A percentile compares a stretch with the other conserved stretches of the same genome.
phyloP scores from a whole-genome alignment of 1,140 invertebrate species.

The Lerema accius region DNA sequence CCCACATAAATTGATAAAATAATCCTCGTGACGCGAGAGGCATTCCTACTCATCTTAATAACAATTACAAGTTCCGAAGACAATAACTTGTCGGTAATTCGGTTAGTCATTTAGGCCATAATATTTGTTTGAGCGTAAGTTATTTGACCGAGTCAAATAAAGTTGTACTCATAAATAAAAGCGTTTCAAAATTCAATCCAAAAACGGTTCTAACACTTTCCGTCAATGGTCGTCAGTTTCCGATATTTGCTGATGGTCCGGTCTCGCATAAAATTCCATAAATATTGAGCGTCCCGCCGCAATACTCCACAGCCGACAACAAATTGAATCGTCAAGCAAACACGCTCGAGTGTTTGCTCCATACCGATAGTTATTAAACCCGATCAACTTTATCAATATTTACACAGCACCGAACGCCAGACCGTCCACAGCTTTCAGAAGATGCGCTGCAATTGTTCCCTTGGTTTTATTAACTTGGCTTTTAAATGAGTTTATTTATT shows the following conservation, averaged over 20 bases:
- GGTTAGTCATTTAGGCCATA: too few relatives aligned
- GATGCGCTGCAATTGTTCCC: conserved; percentile 23
- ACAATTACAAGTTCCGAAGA: too few relatives aligned
- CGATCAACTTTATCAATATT: conserved; percentile 52
- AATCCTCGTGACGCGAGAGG: too few relatives aligned
- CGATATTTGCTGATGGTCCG: background rate
- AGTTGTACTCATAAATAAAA: too few relatives aligned
- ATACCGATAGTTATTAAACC: conserved; percentile 45
- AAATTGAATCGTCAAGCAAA: conserved; percentile 46
- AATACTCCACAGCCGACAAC: conserved; percentile 30
- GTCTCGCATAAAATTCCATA: conserved; percentile 27
- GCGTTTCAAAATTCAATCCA: background rate
- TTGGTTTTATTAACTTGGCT: conserved; percentile 19
- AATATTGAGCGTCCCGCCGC: conserved; percentile 37
- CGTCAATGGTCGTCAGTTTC: background rate
- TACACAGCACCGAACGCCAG: conserved; percentile 20
- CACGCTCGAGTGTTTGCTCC: conserved; percentile 42
- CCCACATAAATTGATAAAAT: too few relatives aligned
- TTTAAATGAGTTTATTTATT: conserved; percentile 20
- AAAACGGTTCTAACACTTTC: background rate
- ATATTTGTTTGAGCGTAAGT: too few relatives aligned
- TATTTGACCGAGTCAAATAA: too few relatives aligned
- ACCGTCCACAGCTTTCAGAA: conserved; percentile 15
- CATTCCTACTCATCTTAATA: too few relatives aligned
- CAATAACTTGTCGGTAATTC: too few relatives aligned